Percentiles rank a stretch among this genome's conserved stretches.
phyloP scores from a whole-genome alignment of 2,113 vertebrate genomes.

The Corydoras maculifer region DNA sequence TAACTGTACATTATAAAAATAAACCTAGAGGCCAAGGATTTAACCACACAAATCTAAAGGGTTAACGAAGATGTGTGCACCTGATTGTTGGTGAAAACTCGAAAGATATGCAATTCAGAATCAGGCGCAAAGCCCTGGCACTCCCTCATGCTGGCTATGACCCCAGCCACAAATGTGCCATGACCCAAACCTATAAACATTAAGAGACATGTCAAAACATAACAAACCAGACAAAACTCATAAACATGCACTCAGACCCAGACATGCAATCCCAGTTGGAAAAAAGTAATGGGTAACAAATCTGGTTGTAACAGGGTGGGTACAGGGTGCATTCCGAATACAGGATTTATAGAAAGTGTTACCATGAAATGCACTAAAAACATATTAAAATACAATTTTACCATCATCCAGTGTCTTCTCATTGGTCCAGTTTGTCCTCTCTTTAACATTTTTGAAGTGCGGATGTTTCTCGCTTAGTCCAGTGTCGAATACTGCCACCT shows the following conservation, averaged over 20 bases:
- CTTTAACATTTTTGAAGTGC: slow-evolving; percentile 98
- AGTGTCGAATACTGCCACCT: slow-evolving; percentile 96
- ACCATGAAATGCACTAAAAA: no score
- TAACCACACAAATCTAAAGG: not conserved
- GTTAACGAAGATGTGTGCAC: slow-evolving; percentile 48
- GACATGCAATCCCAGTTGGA: no score
- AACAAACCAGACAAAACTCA: no score
- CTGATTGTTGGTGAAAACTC: slow-evolving; percentile 98
- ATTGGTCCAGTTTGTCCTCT: slow-evolving; percentile 98
- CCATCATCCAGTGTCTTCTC: slow-evolving; percentile 96
- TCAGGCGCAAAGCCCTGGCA: slow-evolving; percentile 97
- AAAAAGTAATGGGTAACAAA: no score
- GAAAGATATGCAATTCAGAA: slow-evolving; percentile 95
- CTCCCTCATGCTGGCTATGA: slow-evolving; percentile 98
- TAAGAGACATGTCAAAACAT: not conserved
- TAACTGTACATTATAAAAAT: no score
- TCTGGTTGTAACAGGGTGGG: no score
- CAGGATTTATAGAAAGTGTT: no score
- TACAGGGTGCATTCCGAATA: no score
- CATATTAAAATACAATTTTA: slow-evolving; percentile 48
- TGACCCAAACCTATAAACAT: slow-evolving; percentile 81
- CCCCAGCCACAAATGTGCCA: slow-evolving; percentile 96
- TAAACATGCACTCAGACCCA: no score
- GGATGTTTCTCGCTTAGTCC: slow-evolving; percentile 96
- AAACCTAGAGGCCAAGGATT: no score